Conservation (phyloP, 2,797 vertebrate genomes). For the Scolopax rusticola region DNA sequence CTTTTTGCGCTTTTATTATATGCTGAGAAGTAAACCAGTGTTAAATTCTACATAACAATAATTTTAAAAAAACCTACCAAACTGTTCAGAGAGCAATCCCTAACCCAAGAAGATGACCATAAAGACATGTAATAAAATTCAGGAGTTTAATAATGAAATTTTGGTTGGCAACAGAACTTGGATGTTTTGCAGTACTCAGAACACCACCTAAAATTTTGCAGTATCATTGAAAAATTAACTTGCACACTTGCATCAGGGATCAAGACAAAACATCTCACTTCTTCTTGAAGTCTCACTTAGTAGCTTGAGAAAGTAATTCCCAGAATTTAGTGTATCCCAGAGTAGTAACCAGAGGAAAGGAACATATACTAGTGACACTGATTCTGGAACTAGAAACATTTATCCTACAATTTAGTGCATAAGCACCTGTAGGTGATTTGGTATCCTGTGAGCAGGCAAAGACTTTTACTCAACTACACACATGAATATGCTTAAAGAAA, state of each 20-base stretch:
- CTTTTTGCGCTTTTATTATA: not conserved
- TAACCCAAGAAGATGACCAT: not conserved
- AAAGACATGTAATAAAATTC: not conserved
- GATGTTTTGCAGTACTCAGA: not conserved
- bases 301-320: not conserved
- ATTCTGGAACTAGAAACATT: not conserved
- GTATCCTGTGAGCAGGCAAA: not conserved
- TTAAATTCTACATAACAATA: not conserved
- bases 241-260: not conserved
- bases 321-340: not conserved
- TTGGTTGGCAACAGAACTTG: not conserved
- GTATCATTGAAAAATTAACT: not conserved
- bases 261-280: not conserved
- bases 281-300: not conserved
- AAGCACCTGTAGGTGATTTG: rapidly evolving
- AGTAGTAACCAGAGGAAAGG: not conserved
- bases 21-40: not conserved
- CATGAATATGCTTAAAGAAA: not conserved
- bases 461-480: rapidly evolving
- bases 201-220: not conserved
- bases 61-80: not conserved
- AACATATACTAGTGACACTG: not conserved
- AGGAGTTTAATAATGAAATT: not conserved
- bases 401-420: not conserved
- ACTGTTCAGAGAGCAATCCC: not conserved